Evolutionary conservation across 2,888 invertebrate genomes (phyloP).

Genomic region (Trichacis sp.): DNA sequence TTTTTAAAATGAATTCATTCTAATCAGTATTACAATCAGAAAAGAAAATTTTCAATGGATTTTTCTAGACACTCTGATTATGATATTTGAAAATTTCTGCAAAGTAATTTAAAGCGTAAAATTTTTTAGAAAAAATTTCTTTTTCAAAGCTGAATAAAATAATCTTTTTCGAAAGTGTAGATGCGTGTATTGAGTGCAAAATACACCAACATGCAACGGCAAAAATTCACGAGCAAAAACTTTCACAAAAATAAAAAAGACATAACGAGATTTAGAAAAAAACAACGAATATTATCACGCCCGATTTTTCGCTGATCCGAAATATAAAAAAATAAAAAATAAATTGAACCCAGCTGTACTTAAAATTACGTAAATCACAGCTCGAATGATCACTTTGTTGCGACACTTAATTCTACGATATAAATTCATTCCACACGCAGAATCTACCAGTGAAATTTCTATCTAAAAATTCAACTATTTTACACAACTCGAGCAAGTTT

Average conservation of each 20-base stretch:
- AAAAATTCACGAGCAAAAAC: conserved; percentile 7
- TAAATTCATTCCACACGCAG: conserved; percentile 17
- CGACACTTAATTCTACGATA: conserved; percentile 30
- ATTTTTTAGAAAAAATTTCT: too few species aligned
- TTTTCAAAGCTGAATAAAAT: background rate
- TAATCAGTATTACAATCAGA: too few species aligned
- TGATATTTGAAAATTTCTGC: too few species aligned
- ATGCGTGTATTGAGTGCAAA: background rate
- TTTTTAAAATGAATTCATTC: too few species aligned
- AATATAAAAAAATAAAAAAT: background rate
- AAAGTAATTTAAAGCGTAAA: too few species aligned
- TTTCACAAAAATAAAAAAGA: background rate
- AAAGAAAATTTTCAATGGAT: too few species aligned
- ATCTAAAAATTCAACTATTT: conserved; percentile 14
- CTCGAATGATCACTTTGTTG: conserved; percentile 38
- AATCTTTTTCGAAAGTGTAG: background rate
- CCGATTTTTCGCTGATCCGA: conserved; percentile 3
- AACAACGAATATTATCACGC: conserved; percentile 7
- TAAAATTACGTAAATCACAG: conserved; percentile 30
- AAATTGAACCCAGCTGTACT: conserved; percentile 22
- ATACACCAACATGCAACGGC: conserved; percentile 18
- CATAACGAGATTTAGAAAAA: too few species aligned
- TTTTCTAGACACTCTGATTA: too few species aligned
- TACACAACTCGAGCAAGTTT: conserved; percentile 24
- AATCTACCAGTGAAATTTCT: conserved; percentile 11